Base-by-base conservation (phyloP, 2,888 invertebrate genomes). In the Athalia circularis region DNA sequence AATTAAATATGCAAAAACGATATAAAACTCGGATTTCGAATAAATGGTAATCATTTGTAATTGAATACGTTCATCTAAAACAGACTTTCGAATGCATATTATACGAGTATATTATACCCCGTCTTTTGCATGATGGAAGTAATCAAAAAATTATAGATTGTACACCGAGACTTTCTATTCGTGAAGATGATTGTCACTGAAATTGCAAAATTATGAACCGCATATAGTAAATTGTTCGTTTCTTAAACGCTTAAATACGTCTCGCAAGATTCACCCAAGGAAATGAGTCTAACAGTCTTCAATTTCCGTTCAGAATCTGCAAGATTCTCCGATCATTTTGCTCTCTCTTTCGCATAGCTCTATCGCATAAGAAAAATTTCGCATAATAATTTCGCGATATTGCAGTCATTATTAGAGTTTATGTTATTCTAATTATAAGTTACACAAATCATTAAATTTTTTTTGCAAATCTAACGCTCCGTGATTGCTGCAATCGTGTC, bases 121-220 rank as follows among this genome's bases (percentile, higher is more conserved):
- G 15, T 50, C 50, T 67, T 67, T 52, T 29, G 54, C 8, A 54
- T 11, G 54, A 68, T 68, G 15, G 11, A 54, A 8, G 68, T 9
- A 68, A 43, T 50, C 68, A 68, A 43, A 52, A 54, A 68, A 68
- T 68, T 11, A 68, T 68, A 54, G 52, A 5, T 54, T 29, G 52
- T 29, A 68, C 15, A 11, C n/a, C 29, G 68, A 68, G 43, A 68
- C 68, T 68, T 68, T 68, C 68, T 68, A 68, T 54, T 68, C 68
- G 11, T 68, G 11, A 54, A 52, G 54, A 68, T 43, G 52, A 68
- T 68, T 68, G 45, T 52, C 29, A 11, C 15, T n/a, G 43, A 54
- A 68, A 29, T 11, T 8, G 68, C 29, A 29, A 29, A 29, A 29
- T 29, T 29, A 52, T 68, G 54, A n/a, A 68, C 52, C 54, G 43